phyloP scores from a whole-genome alignment of 2,113 vertebrate species.

The Sebastes fasciatus region DNA sequence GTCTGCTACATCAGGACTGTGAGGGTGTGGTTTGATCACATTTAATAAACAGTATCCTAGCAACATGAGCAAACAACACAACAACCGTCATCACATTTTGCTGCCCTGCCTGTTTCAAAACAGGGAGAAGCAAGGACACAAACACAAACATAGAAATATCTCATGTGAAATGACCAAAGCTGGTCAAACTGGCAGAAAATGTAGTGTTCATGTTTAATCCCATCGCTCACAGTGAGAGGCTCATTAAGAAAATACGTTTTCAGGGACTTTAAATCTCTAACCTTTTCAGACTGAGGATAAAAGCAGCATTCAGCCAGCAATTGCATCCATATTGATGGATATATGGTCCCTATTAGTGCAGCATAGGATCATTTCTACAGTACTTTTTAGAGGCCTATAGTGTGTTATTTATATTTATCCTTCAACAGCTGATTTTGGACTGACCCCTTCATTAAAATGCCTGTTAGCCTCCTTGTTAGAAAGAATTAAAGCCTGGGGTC shows the following conservation, averaged over 20 bases:
- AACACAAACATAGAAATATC: not conserved
- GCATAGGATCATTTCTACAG: not conserved
- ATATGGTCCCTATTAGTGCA: not conserved
- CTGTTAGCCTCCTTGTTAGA: not conserved
- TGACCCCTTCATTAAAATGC: slow-evolving; percentile 18
- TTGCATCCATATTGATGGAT: slow-evolving; percentile 13
- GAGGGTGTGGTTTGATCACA: not conserved
- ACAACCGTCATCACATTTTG: not conserved
- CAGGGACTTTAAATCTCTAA: not conserved
- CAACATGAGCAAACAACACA: not conserved
- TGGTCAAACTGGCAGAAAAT: not conserved
- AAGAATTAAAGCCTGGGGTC: slow-evolving; percentile 36
- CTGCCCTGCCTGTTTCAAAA: not conserved
- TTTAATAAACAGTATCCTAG: not conserved
- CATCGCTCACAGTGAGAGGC: not conserved
- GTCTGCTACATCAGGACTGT: not conserved
- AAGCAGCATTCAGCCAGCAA: not conserved
- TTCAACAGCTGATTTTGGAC: slow-evolving; percentile 29
- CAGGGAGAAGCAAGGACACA: not conserved
- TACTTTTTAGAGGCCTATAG: not conserved
- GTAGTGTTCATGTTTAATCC: not conserved
- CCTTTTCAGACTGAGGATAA: not conserved
- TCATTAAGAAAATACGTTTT: slow-evolving; percentile 1
- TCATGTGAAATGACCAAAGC: not conserved
- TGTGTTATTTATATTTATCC: slow-evolving; percentile 13